These are phyloP conservation scores for Hydractinia symbiolongicarpus DNA, from an alignment of 30 jellyfish, hydroid and myxozoan genomes.

Conservation along the genomic window DNA sequence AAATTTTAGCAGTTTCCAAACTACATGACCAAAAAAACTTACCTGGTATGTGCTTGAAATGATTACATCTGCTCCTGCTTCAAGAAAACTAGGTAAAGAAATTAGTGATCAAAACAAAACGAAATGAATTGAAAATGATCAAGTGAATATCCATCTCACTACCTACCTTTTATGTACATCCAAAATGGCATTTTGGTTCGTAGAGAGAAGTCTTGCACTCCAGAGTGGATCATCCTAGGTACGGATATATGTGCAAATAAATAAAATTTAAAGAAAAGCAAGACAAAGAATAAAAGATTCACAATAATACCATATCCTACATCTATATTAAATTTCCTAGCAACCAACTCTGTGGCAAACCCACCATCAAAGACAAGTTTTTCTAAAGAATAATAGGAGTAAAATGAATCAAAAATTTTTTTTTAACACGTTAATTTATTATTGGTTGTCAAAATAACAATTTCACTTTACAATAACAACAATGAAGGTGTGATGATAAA, in stretches of 20 bases:
- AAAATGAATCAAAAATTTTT: too few relatives aligned
- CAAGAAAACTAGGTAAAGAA: background rate
- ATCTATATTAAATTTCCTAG: background rate
- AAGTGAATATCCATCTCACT: background rate
- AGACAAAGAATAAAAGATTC: background rate
- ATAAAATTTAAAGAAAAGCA: background rate
- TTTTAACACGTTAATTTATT: too few relatives aligned
- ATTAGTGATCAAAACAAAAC: background rate
- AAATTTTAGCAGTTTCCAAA: background rate
- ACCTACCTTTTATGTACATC: background rate
- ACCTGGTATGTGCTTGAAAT: constrained; percentile 6
- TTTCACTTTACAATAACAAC: too few relatives aligned
- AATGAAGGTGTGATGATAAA: too few relatives aligned
- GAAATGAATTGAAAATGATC: background rate
- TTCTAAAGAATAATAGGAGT: background rate
- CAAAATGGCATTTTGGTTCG: background rate
- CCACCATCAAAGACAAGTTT: constrained; percentile 13
- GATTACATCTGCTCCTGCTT: constrained; percentile 8
- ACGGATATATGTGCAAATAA: background rate
- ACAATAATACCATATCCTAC: background rate
- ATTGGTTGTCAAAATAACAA: too few relatives aligned
- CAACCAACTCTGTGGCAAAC: constrained; percentile 5
- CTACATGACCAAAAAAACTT: background rate
- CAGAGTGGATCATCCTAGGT: constrained; percentile 11
- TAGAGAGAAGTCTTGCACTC: constrained; percentile 14